Percentiles rank a stretch among this genome's conserved stretches.
These are phyloP conservation scores for Hippoglossus stenolepis DNA, from an alignment of 2,113 vertebrate species.

Conservation along the genomic window DNA sequence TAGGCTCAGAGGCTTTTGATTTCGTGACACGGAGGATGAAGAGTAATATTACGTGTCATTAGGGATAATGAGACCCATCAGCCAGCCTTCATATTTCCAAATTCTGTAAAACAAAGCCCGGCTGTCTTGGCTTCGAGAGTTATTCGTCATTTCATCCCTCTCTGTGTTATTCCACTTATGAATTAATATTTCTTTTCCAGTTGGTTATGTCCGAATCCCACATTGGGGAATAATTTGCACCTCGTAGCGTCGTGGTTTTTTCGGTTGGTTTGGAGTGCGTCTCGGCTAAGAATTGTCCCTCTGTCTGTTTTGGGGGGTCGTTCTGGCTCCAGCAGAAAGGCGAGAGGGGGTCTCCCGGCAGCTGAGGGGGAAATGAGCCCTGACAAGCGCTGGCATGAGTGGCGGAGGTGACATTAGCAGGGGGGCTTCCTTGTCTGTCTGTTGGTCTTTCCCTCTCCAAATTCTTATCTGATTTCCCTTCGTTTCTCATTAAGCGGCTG, in stretches of 20 bases:
- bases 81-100: constrained; percentile 13
- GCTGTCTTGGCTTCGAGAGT: constrained; percentile 26
- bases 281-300: constrained; percentile 67
- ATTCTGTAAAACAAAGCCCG: constrained; percentile 16
- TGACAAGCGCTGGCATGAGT: constrained; percentile 67
- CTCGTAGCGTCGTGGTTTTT: constrained; percentile 52
- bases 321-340: constrained; percentile 71
- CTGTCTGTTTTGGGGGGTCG: constrained; percentile 66
- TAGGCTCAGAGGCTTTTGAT: constrained; percentile 23
- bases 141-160: constrained; percentile 22
- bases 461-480: constrained; percentile 83
- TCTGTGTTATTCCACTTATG: constrained; percentile 31
- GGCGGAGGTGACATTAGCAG: constrained; percentile 72
- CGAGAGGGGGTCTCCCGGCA: constrained; percentile 69
- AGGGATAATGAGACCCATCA: constrained; percentile 42
- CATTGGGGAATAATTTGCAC: constrained; percentile 58
- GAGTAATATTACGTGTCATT: constrained; percentile 38
- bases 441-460: constrained; percentile 45
- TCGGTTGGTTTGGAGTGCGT: constrained; percentile 34
- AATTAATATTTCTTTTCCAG: constrained; percentile 32
- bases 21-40: constrained; percentile 6
- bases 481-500: constrained; percentile 75
- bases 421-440: constrained; percentile 72
- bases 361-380: constrained; percentile 78
- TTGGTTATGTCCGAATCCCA: constrained; percentile 32